Evolutionary conservation across 2,113 vertebrate genomes (phyloP), one percentile per base, ranked within the genome.

Genomic region (Gadus macrocephalus): DNA sequence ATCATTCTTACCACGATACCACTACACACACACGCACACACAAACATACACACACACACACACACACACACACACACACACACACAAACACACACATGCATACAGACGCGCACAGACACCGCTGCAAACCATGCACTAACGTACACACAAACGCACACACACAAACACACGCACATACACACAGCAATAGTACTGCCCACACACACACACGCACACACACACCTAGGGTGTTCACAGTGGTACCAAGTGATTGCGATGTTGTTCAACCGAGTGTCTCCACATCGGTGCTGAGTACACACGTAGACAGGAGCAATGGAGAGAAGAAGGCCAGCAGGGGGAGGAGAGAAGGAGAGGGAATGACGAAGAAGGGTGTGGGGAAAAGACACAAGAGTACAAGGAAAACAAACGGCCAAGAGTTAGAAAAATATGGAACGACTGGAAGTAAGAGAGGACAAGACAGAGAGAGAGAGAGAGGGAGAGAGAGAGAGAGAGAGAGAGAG

Each of bases 381-480:
- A 7, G 55, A 7, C 2, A 56, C 9, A 58, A n/a, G 17, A 14
- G 14, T 5, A 58, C 8, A 72, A 67, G 55, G 69, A 71, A 68
- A 27, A 71, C 31, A 63, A 66, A 76, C 55, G 20, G 56, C 28
- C 58, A 14, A 38, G 15, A 62, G 62, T 20, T 19, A 20, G 15
- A 53, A 42, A 69, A 16, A 68, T 5, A 58, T 58, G 42, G 71
- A 75, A 72, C 5, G 19, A 62, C 49, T 17, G 11, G 25, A 83
- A 80, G 76, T 68, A 53, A 69, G 38, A 9, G 66, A 75, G 76
- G 17, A 56, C 53, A 56, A 74, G 62, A 79, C 31, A 4, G 64
- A 31, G 66, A 72, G 68, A 74, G 64, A 77, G 66, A 73, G 7
- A 72, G 59, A 42, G 9, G 3, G 38, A 11, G 38, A 11, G 9